A percentile compares a stretch with the other conserved stretches of the same genome.
These are phyloP conservation scores for Ataeniobius toweri DNA, from an alignment of 2,797 vertebrate species.

Conservation along the genomic window DNA sequence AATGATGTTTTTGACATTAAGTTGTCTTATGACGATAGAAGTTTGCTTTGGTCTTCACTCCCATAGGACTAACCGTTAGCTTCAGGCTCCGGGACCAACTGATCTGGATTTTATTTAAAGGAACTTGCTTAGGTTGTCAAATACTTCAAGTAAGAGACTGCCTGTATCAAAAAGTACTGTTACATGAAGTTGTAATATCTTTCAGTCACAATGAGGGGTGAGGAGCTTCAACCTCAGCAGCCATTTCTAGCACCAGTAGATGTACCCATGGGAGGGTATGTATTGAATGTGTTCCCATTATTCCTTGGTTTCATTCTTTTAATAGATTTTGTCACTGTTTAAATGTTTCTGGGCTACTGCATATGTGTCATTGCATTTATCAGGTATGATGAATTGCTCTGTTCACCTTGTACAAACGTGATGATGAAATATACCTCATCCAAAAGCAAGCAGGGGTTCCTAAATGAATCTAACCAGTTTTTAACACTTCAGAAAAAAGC, in stretches of 20 bases:
- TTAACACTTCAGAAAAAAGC: conserved; percentile 19
- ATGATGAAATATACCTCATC: conserved; percentile 7
- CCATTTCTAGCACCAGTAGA: neutral
- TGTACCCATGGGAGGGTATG: conserved; percentile 3
- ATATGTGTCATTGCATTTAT: conserved; percentile 41
- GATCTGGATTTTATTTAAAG: neutral
- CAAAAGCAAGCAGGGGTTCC: conserved; percentile 2
- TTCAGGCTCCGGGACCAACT: neutral
- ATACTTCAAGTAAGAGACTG: neutral
- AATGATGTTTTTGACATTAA: neutral
- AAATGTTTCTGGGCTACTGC: conserved; percentile 51
- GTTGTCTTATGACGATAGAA: neutral
- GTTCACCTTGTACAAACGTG: conserved; percentile 18
- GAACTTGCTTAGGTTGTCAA: neutral
- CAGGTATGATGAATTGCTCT: conserved; percentile 46
- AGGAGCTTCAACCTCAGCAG: neutral
- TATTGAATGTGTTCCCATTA: neutral
- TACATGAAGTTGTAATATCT: neutral
- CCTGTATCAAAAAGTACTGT: neutral
- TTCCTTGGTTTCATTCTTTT: conserved; percentile 26
- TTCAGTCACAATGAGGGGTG: neutral
- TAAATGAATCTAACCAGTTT: conserved; percentile 24
- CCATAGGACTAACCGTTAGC: neutral
- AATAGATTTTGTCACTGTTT: conserved; percentile 13
- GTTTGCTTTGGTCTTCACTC: neutral